Evolutionary conservation across 2,113 vertebrate genomes (phyloP).

Genomic region (Platysternon megacephalum): DNA sequence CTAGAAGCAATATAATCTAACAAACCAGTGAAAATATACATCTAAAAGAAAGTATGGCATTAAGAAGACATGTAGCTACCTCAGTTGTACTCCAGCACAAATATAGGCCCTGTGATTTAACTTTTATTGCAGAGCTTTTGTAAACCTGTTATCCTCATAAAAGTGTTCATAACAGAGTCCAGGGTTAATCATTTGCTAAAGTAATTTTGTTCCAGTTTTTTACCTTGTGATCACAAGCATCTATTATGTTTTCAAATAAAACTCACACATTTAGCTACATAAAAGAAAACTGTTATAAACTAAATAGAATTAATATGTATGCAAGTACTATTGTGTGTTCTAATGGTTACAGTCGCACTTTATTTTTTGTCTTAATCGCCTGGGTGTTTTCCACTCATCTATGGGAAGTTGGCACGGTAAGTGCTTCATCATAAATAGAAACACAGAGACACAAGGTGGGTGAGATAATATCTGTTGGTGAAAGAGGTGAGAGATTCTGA

Average conservation of each 20-base stretch:
- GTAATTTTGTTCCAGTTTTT: not conserved
- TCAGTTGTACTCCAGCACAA: constrained; percentile 1
- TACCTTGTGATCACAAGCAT: not conserved
- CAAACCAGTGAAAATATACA: constrained; percentile 1
- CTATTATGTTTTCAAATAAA: not conserved
- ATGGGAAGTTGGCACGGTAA: not conserved
- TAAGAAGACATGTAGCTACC: not conserved
- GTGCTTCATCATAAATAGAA: constrained; percentile 27
- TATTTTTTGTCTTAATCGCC: not conserved
- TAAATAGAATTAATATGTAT: not conserved
- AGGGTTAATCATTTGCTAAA: constrained; percentile 22
- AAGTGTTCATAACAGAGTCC: constrained; percentile 33
- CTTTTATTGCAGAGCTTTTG: constrained; percentile 30
- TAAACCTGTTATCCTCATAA: constrained; percentile 25
- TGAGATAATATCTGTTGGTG: not conserved
- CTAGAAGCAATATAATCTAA: not conserved
- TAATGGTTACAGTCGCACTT: not conserved
- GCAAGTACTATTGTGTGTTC: not conserved
- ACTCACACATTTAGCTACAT: not conserved
- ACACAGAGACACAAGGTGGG: not conserved
- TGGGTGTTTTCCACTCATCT: not conserved
- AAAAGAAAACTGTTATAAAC: not conserved
- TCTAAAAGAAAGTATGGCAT: constrained; percentile 18
- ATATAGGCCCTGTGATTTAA: not conserved
- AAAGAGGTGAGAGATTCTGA: not conserved